Evolutionary conservation across 2,113 vertebrate species (phyloP).

Genomic region (Mormyrus iriodes): DNA sequence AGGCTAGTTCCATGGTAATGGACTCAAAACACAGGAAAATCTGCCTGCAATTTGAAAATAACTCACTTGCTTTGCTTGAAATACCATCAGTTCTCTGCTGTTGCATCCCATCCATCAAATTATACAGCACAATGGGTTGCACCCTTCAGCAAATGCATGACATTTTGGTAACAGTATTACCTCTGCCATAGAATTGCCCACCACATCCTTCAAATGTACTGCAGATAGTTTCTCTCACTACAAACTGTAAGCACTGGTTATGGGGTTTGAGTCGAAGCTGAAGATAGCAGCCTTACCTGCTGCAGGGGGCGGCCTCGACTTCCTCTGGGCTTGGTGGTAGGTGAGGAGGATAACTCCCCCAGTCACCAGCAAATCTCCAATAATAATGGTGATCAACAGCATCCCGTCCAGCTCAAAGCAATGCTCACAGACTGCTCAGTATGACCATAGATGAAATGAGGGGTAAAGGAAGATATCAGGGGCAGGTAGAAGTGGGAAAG

Average conservation of each 20-base stretch:
- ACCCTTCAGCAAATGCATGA: not conserved
- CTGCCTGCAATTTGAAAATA: not conserved
- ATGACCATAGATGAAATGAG: too few species aligned
- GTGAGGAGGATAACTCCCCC: slow-evolving; percentile 22
- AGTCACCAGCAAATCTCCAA: slow-evolving; percentile 40
- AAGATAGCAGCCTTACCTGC: slow-evolving; percentile 11
- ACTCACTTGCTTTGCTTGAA: not conserved
- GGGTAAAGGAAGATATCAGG: not conserved
- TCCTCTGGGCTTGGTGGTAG: slow-evolving; percentile 41
- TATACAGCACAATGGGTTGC: not conserved
- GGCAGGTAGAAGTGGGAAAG: not conserved
- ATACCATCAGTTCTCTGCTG: not conserved
- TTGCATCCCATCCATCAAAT: not conserved
- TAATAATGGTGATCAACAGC: fast-evolving
- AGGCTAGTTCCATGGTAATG: not conserved
- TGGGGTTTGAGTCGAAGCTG: not conserved
- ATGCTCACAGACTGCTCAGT: slow-evolving; percentile 39
- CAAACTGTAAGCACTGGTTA: not conserved
- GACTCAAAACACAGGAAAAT: not conserved
- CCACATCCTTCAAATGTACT: not conserved
- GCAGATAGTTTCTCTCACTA: not conserved
- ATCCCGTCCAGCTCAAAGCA: slow-evolving; percentile 36
- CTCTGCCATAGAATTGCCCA: not conserved
- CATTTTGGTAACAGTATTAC: not conserved
- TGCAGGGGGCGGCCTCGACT: not conserved